Evolutionary conservation across 2,113 vertebrate species (phyloP).

Genomic region (Hystrix brachyura): DNA sequence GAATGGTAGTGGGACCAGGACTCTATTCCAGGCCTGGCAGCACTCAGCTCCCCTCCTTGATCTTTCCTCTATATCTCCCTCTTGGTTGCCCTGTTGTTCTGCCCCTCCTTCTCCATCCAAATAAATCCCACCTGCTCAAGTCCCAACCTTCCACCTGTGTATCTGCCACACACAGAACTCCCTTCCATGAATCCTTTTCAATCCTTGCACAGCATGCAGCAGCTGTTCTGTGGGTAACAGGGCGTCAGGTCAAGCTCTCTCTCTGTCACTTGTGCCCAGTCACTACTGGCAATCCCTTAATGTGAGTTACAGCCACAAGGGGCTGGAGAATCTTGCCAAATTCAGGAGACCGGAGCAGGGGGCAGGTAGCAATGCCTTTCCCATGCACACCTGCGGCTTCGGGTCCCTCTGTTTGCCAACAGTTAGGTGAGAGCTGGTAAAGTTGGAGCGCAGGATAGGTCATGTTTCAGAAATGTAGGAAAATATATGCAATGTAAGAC

Average conservation of each 20-base stretch:
- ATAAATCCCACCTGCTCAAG: neutral
- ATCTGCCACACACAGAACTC: neutral
- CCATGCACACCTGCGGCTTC: no score
- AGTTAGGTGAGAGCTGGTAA: neutral
- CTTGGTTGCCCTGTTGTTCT: neutral
- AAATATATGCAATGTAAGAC: neutral
- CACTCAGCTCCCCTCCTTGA: no score
- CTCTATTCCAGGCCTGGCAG: neutral
- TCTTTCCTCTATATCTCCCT: no score
- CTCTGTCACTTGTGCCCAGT: neutral
- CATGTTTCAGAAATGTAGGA: neutral
- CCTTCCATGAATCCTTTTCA: neutral
- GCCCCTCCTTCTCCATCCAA: neutral
- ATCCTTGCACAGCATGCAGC: neutral
- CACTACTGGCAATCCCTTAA: fast-evolving
- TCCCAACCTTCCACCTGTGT: neutral
- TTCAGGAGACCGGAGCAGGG: fast-evolving
- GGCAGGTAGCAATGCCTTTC: fast-evolving
- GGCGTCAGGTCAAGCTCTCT: neutral
- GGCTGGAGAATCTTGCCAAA: neutral
- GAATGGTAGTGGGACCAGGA: neutral
- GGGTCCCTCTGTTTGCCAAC: neutral
- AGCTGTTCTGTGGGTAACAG: neutral
- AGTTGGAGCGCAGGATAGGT: neutral
- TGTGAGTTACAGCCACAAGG: neutral